Base-by-base conservation (phyloP, 37 sponge, comb jelly and placozoan species). In the Axinella damicornis region DNA sequence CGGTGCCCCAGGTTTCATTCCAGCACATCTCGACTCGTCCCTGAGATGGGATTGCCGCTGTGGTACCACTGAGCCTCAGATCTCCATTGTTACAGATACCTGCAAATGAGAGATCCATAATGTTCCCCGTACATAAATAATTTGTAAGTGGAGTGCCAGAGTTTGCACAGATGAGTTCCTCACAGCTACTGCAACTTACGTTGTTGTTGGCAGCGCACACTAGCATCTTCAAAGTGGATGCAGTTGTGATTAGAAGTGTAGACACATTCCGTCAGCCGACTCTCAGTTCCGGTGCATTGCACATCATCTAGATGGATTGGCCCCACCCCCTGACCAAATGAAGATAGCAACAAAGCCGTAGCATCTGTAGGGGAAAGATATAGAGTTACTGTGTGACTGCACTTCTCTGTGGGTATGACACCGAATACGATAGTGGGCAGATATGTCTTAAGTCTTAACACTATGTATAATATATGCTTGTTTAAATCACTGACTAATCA, bases 261-360 rank as follows among this genome's bases (percentile, higher is more conserved):
- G 4, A 65, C 27, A 40, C 78, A 78, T 41, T 78, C 53, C 21
- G 24, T 37, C 15, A 78, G 40, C 4, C 36, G 22, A 1, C 16
- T 39, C 39, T 78, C 78, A 64, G 22, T 78, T n/a, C 78, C 78
- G 32, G 78, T 65, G 46, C 78, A 78, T 46, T 78, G 78, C 12
- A 78, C 38, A 25, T 25, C 34, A 41, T 53, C 78, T 1, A 65
- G 52, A 24, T 63, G 46, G 27, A 78, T 78, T 1, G 40, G 65
- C 14, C 78, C 78, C 36, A 46, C 30, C 21, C 78, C 78, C 31
- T 38, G 63, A 15, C 78, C 78, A 64, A 36, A 78, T 46, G 15
- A 2, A 2, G 63, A 63, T 21, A 31, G 16, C n/a, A 46, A 37
- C 2, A 22, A 60, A 27, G 76, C 56, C 12, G 27, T 22, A 11